Conservation (phyloP, 2,113 vertebrate species). For the human (Homo sapiens) region GRCh38 chr4:9780001-9780500, state of each 20-base stretch:
- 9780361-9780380: neutral
- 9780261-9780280: neutral
- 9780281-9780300: neutral
- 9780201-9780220: neutral
- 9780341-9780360: neutral
- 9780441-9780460: accelerated
- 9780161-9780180: neutral
- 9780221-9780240: neutral
- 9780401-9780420: neutral
- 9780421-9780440: neutral
- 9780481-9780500: neutral
- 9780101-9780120: neutral
- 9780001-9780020: neutral
- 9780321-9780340: neutral
- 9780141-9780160: neutral
- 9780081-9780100: accelerated
- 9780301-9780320: neutral
- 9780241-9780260: neutral
- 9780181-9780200: neutral
- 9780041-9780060: too few species aligned
- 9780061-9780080: neutral
- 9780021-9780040: neutral
- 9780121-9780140: accelerated
- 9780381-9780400: neutral
- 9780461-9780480: accelerated